Evolutionary conservation across 2,888 invertebrate genomes (phyloP).

Genomic region (Muschampia plurimacula): DNA sequence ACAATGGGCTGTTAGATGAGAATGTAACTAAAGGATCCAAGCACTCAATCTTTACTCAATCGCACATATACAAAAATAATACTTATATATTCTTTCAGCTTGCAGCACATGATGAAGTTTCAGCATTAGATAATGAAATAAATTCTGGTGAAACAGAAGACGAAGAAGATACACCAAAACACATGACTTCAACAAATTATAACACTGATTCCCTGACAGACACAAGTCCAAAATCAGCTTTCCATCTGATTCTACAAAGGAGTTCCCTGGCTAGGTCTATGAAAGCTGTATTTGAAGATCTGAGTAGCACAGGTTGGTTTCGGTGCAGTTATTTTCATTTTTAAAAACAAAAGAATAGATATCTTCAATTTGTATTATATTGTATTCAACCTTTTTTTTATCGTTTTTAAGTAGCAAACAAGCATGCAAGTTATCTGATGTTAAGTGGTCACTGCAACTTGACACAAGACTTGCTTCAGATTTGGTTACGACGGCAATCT

Average conservation of each 20-base stretch:
- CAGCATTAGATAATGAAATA: conserved; percentile 78
- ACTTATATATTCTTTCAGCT: conserved; percentile 57
- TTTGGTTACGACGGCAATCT: too few species aligned
- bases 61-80: not conserved
- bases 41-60: too few species aligned
- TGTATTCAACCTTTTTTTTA: too few species aligned
- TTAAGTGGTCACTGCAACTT: too few species aligned
- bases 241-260: conserved; percentile 92
- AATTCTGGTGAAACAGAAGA: conserved; percentile 64
- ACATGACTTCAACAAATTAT: conserved; percentile 69
- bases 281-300: conserved; percentile 92
- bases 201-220: conserved; percentile 59
- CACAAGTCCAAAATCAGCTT: conserved; percentile 86
- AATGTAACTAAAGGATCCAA: too few species aligned
- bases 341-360: too few species aligned
- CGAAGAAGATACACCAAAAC: conserved; percentile 73
- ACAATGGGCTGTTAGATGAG: too few species aligned
- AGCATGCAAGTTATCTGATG: too few species aligned
- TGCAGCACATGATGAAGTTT: conserved; percentile 86
- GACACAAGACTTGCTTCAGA: too few species aligned
- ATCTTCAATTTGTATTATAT: too few species aligned
- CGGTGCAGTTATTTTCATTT: not conserved
- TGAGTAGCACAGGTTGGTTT: conserved; percentile 86
- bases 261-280: conserved; percentile 94
- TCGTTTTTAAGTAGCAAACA: too few species aligned